A percentile compares a stretch with the other conserved stretches of the same genome.
Conservation (phyloP, 2,113 vertebrate species). For the Trachemys scripta region DNA sequence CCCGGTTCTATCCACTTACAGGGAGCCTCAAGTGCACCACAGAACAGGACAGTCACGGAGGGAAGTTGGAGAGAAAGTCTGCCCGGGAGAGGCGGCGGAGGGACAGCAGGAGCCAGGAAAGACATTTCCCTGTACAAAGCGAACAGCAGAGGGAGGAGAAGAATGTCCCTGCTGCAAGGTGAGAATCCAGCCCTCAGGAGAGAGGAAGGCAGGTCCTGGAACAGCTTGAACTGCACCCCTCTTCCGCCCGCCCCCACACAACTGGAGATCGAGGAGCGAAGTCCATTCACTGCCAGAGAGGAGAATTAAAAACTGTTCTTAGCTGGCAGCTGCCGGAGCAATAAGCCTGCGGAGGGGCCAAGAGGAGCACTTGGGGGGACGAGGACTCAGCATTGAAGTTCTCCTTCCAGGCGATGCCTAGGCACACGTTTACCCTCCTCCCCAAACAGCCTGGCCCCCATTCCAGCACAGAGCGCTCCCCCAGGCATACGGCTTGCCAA, state of each 20-base stretch:
- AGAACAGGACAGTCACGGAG: background rate
- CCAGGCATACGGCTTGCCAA: background rate
- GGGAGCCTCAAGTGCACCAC: background rate
- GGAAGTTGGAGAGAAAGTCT: background rate
- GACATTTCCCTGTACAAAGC: background rate
- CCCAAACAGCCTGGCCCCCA: background rate
- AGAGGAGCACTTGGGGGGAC: accelerated
- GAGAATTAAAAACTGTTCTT: accelerated
- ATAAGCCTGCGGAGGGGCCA: background rate
- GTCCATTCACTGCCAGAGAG: accelerated
- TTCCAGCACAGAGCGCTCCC: background rate
- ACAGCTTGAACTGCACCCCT: background rate
- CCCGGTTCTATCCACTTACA: accelerated
- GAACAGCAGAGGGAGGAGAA: background rate
- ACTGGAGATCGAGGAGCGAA: background rate
- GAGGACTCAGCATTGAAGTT: background rate
- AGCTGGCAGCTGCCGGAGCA: too few species aligned
- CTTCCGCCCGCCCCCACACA: background rate
- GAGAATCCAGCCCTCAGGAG: background rate
- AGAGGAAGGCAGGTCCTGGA: background rate
- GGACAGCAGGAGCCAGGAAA: background rate
- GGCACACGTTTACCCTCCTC: background rate
- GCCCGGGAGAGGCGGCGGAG: accelerated
- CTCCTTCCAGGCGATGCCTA: background rate
- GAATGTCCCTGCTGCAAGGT: background rate